phyloP scores from a whole-genome alignment of 1,140 invertebrate genomes.

The Sycobia sp. region DNA sequence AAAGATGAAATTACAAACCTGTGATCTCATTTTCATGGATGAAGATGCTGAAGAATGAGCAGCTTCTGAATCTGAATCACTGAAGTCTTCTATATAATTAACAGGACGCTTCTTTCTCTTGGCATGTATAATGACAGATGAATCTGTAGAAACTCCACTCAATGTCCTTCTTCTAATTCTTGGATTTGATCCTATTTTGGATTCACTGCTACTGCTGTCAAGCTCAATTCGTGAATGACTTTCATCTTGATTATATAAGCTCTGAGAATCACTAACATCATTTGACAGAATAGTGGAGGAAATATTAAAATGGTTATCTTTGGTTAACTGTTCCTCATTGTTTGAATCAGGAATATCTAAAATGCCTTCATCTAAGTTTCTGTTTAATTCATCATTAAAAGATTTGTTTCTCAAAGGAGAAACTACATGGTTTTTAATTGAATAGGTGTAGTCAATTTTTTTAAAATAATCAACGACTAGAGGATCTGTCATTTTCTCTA shows the following conservation, averaged over 20 bases:
- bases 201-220: not conserved
- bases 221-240: not conserved
- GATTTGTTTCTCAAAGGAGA: not conserved
- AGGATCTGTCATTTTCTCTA: conserved; percentile 23
- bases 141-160: conserved; percentile 5
- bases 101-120: conserved; percentile 17
- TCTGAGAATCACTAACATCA: not conserved
- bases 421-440: not conserved
- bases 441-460: not conserved
- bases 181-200: not conserved
- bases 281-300: not conserved
- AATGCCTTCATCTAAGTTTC: not conserved
- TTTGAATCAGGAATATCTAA: not conserved
- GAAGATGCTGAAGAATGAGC: not conserved
- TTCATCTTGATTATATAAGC: not conserved
- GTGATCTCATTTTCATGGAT: not conserved
- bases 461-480: not conserved
- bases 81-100: conserved; percentile 20
- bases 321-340: not conserved
- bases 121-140: not conserved
- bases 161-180: conserved; percentile 1
- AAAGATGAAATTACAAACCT: conserved; percentile 15
- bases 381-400: not conserved
- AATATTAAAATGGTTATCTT: too few relatives aligned
- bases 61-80: conserved; percentile 2